Base-by-base conservation (phyloP, 1,140 invertebrate genomes). In the Arctopsyche grandis region DNA sequence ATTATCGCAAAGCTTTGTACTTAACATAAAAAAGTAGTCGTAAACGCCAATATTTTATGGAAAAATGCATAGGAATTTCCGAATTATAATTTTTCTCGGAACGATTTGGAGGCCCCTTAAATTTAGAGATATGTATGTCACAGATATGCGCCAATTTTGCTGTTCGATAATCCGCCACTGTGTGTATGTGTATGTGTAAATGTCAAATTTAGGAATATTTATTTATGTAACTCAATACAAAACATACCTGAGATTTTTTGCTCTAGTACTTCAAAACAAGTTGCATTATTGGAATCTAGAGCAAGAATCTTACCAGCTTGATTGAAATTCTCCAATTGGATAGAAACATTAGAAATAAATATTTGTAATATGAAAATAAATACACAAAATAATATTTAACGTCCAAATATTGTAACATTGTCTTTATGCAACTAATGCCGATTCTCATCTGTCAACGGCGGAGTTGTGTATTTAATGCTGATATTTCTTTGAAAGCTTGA, bases 401-500 rank as follows among this genome's bases (percentile, higher is more conserved):
- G 91, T 86, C 95, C 94, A 87, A 98, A 89, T 86, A 97, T 95
- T 75, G 94, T 93, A 78, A 98, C 92, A 85, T 97, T 95, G 87
- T 98, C 97, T 87, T 98, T 95, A 60, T 96, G 89, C 73, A 98
- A 87, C 24, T 97, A 88, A 81, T 92, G 91, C 9, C 92, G 87
- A 83, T 91, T 91, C 71, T 90, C 90, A 75, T 82, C 81, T 19
- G 90, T 90, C 14, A 94, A 87, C 9, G 93, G 92, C 63, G 93
- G 88, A 46, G 93, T 90, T 26, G 93, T 91, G 84, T 95, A 92
- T 87, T 95, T 95, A 74, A 93, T 93, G 77, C 92, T 93, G 66
- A 95, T 91, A 95, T 94, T 86, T 95, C 94, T 86, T 93, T 93
- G 85, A 95, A 95, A 75, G 96, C 96, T 89, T 97, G 95, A 83